Base-by-base conservation (phyloP, 1,140 invertebrate genomes). In the Plutomurus gul region DNA sequence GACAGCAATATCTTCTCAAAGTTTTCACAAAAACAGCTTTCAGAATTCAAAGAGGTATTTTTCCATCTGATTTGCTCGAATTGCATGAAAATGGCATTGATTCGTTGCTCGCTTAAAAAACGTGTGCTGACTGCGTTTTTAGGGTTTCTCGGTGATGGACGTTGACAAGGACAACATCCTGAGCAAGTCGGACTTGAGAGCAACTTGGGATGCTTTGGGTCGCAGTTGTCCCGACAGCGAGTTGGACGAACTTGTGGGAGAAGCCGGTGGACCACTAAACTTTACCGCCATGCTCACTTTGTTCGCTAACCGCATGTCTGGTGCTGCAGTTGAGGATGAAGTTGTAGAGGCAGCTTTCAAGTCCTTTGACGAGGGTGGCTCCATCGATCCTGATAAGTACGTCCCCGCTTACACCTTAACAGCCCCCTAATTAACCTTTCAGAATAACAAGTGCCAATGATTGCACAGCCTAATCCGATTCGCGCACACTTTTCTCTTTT, bases 121-220 rank as follows among this genome's bases (percentile, higher is more conserved):
- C 30, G 1, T 37, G 2, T 56, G n/a, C n/a, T n/a, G 5, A 4
- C 11, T 56, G 18, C 3, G 60, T 20, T 20, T 73, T 7, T 72
- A 95, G 94, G 95, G 95, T 86, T 99, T 99, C 93, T 93, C 95
- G 87, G 92, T 99, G 86, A 99, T 99, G 93, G 97, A 99, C 90
- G 93, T 94, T 88, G 95, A 99, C 90, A 97, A 98, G 89, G 97
- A 99, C 88, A 96, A 96, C 85, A 93, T 99, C 89, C 95, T 99
- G 87, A 94, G 94, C 87, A 96, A 97, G 88, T 93, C 92, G 87
- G 97, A 99, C 89, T 91, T 99, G 85, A 93, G 95, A 86, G 93
- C 93, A 85, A 96, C 96, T 86, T 98, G 96, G 89, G 96, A 97
- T 88, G 93, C 94, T 83, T 91, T 98, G 79, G 97, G 97, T 89